These are phyloP conservation scores for Tryphoninae sp. DNA, from an alignment of 2,888 invertebrate species.

Conservation along the genomic window DNA sequence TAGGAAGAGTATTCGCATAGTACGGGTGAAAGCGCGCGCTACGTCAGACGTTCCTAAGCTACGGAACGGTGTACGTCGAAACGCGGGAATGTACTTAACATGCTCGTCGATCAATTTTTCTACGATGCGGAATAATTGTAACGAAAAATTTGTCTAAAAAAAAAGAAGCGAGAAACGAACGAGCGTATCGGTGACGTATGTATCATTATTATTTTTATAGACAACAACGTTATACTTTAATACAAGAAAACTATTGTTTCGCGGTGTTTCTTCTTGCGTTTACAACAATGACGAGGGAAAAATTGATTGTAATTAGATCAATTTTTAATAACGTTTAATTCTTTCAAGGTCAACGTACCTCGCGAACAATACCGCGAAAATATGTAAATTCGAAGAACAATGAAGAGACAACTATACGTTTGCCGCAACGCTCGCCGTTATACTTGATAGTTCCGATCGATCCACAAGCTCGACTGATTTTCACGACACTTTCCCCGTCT, in stretches of 20 bases:
- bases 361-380: conserved; percentile 9
- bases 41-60: conserved; percentile 74
- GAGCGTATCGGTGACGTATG: too few species aligned
- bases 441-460: conserved; percentile 40
- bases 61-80: conserved; percentile 70
- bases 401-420: neutral
- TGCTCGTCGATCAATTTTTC: conserved; percentile 18
- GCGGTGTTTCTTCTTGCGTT: neutral
- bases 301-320: too few species aligned
- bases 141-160: neutral
- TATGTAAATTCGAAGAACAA: conserved; percentile 19
- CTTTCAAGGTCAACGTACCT: conserved; percentile 19
- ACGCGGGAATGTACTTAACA: conserved; percentile 8
- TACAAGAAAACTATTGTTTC: neutral
- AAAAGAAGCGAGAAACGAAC: too few species aligned
- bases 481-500: conserved; percentile 8
- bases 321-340: neutral
- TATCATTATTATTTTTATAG: too few species aligned
- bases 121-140: neutral
- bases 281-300: too few species aligned
- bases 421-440: conserved; percentile 20
- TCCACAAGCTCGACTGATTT: conserved; percentile 29
- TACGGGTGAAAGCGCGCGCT: conserved; percentile 68
- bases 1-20: conserved; percentile 1
- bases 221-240: too few species aligned